phyloP scores from a whole-genome alignment of 2,797 vertebrate species.

The Apogon talboti region DNA sequence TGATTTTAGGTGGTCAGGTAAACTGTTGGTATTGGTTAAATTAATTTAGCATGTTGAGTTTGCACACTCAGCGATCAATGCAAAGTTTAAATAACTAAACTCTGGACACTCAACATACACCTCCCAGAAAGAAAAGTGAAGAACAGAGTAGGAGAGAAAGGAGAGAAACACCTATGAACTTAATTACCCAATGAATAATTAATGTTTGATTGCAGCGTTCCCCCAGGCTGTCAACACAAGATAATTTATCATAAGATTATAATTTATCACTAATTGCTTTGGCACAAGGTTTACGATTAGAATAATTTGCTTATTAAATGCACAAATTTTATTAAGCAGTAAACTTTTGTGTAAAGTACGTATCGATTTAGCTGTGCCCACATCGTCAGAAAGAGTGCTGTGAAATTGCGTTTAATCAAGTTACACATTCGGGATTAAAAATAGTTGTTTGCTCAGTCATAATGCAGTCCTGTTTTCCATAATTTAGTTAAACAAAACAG shows the following conservation, averaged over 20 bases:
- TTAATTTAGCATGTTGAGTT: background rate
- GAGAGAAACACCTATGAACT: constrained; percentile 83
- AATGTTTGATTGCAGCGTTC: constrained; percentile 86
- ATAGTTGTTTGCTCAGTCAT: constrained; percentile 77
- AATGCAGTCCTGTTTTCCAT: constrained; percentile 68
- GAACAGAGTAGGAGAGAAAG: constrained; percentile 22
- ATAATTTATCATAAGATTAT: constrained; percentile 88
- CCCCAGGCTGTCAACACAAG: constrained; percentile 86
- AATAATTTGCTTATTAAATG: constrained; percentile 87
- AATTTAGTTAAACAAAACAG: constrained; percentile 80
- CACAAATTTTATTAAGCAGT: constrained; percentile 81
- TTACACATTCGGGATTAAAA: constrained; percentile 77
- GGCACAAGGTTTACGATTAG: constrained; percentile 85
- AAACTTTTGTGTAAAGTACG: constrained; percentile 72
- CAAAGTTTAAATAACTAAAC: constrained; percentile 33
- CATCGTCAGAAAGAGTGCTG: constrained; percentile 34
- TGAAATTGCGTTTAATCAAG: constrained; percentile 67
- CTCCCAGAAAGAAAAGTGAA: constrained; percentile 5
- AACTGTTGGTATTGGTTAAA: background rate
- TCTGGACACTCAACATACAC: constrained; percentile 44
- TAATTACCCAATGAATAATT: constrained; percentile 89
- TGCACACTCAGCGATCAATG: background rate
- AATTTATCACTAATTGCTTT: constrained; percentile 89
- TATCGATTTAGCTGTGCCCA: constrained; percentile 66
- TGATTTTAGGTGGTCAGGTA: background rate